Conservation (phyloP, 1,140 invertebrate species). For the Lithobius niger region DNA sequence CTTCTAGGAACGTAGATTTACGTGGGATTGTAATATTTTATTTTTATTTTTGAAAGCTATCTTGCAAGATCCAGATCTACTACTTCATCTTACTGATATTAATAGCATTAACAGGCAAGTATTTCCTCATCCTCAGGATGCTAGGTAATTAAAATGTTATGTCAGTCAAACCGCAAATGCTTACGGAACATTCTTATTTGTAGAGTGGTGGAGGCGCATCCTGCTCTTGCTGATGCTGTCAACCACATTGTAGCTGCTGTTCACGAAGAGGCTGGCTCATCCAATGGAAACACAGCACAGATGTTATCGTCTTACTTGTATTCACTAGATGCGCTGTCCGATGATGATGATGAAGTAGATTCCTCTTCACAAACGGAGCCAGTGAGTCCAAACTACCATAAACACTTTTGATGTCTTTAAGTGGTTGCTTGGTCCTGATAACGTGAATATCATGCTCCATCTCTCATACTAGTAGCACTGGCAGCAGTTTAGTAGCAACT, state of each 20-base stretch:
- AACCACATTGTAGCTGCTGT: constrained; percentile 13
- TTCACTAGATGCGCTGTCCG: constrained; percentile 31
- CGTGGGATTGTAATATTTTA: background rate
- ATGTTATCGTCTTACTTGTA: constrained; percentile 25
- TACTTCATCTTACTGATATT: constrained; percentile 16
- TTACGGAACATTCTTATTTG: too few species aligned
- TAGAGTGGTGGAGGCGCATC: constrained; percentile 29
- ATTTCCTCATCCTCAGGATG: too few species aligned
- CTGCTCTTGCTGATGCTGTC: constrained; percentile 21
- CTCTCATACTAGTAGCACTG: too few species aligned
- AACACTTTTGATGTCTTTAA: too few species aligned
- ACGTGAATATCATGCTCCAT: too few species aligned
- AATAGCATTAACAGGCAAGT: constrained; percentile 16
- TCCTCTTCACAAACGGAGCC: too few species aligned
- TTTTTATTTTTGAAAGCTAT: constrained; percentile 13
- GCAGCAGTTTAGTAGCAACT: too few species aligned
- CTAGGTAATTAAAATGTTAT: too few species aligned
- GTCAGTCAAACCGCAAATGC: too few species aligned
- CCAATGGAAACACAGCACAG: constrained; percentile 20
- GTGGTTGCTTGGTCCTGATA: too few species aligned
- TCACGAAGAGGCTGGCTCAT: constrained; percentile 1
- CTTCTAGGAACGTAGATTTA: background rate
- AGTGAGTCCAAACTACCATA: too few species aligned
- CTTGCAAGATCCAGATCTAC: constrained; percentile 19
- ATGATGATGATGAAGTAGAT: constrained; percentile 30